Evolutionary conservation across 2,113 vertebrate species (phyloP).

Genomic region (Eira barbara): DNA sequence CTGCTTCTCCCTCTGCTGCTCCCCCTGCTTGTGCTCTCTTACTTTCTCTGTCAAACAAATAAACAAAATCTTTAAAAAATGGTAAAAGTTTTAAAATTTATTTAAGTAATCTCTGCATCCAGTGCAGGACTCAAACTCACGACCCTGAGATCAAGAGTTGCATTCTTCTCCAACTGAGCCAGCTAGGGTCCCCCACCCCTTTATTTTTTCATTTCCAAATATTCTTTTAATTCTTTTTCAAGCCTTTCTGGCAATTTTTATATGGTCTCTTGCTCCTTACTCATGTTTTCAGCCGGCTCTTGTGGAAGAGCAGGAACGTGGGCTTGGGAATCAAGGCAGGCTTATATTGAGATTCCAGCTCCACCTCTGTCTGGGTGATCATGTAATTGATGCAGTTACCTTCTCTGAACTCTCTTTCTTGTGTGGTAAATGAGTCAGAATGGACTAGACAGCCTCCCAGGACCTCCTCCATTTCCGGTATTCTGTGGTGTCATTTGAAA

Average conservation of each 20-base stretch:
- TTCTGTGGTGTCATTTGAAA: background rate
- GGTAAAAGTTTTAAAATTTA: background rate
- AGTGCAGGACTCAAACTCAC: background rate
- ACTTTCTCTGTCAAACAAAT: background rate
- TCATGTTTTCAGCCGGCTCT: background rate
- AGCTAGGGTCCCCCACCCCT: background rate
- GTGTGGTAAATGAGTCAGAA: background rate
- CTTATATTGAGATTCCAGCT: background rate
- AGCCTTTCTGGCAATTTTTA: background rate
- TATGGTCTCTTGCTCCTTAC: background rate
- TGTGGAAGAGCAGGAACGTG: fast-evolving
- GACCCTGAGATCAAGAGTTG: background rate
- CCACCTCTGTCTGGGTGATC: background rate
- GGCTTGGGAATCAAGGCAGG: background rate
- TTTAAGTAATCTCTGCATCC: background rate
- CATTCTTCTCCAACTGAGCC: background rate
- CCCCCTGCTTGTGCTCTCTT: too few species aligned
- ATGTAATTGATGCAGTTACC: background rate
- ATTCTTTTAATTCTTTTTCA: background rate
- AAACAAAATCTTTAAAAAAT: background rate
- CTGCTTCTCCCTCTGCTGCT: too few species aligned
- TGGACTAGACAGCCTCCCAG: background rate
- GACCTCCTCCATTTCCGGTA: background rate
- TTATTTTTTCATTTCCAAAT: background rate
- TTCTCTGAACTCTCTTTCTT: background rate